A percentile compares a stretch with the other conserved stretches of the same genome.
These are phyloP conservation scores for Chymomyza procnemis DNA, from an alignment of 2,888 invertebrate genomes.

Conservation along the genomic window DNA sequence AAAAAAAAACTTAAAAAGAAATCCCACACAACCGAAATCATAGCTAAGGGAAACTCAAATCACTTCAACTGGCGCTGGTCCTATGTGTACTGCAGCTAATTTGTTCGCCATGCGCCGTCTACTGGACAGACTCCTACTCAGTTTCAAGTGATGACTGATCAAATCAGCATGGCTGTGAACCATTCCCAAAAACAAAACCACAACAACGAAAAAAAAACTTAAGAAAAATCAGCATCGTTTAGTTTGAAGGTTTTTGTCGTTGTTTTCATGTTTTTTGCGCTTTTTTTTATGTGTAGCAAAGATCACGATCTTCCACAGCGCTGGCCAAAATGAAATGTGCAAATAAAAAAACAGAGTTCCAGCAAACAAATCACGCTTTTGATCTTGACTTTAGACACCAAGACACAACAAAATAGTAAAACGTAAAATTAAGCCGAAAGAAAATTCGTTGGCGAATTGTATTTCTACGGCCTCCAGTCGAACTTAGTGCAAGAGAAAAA, in stretches of 20 bases:
- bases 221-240: slow-evolving; percentile 17
- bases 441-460: slow-evolving; percentile 34
- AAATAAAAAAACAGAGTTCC: slow-evolving; percentile 38
- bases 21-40: background rate
- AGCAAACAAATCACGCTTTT: slow-evolving; percentile 66
- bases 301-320: slow-evolving; percentile 63
- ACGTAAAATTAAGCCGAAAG: slow-evolving; percentile 39
- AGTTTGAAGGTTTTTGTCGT: slow-evolving; percentile 28
- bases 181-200: background rate
- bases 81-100: background rate
- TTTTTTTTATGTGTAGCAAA: slow-evolving; percentile 29
- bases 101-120: slow-evolving; percentile 11
- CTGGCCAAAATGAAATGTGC: slow-evolving; percentile 56
- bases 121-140: slow-evolving; percentile 1
- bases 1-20: slow-evolving; percentile 17
- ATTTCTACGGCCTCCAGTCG: too few species aligned
- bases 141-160: slow-evolving; percentile 65
- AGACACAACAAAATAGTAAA: slow-evolving; percentile 32
- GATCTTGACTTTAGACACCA: slow-evolving; percentile 68
- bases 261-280: slow-evolving; percentile 21
- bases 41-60: background rate
- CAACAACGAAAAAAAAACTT: slow-evolving; percentile 25
- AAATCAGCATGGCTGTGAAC: slow-evolving; percentile 48
- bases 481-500: background rate
- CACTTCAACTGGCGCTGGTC: too few species aligned